Conservation (phyloP, 1,140 invertebrate species). For the Aphelinus certus region DNA sequence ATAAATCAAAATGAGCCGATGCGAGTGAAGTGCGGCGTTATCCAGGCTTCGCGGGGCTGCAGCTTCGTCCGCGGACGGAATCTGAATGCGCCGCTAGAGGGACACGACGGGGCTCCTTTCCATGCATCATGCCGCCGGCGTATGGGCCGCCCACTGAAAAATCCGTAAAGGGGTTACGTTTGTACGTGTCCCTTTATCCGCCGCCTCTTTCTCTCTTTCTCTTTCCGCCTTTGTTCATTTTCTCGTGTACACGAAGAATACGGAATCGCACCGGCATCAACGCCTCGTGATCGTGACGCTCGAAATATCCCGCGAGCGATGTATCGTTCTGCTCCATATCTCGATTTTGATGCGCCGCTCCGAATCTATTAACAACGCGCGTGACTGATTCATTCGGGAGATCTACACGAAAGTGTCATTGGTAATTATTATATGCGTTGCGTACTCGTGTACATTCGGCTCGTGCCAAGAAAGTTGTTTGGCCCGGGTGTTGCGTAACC, state of each 20-base stretch:
- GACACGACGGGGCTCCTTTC: conserved; percentile 22
- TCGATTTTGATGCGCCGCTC: no score
- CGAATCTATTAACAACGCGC: no score
- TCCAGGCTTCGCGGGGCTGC: conserved; percentile 25
- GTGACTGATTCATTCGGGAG: no score
- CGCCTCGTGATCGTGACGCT: no score
- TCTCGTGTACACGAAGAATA: conserved; percentile 9
- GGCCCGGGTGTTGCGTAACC: no score
- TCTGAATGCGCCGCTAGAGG: conserved; percentile 39
- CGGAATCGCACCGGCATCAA: conserved; percentile 2
- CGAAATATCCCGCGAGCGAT: no score
- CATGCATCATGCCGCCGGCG: conserved; percentile 41
- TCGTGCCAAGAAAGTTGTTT: no score
- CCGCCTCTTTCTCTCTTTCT: conserved; percentile 10
- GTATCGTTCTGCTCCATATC: no score
- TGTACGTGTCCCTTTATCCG: conserved; percentile 47
- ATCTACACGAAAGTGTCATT: no score
- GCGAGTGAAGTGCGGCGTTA: conserved; percentile 30
- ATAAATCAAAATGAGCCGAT: conserved; percentile 27
- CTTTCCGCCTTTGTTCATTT: conserved; percentile 12
- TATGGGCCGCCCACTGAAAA: conserved; percentile 37
- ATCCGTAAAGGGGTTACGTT: conserved; percentile 45
- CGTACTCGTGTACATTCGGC: no score
- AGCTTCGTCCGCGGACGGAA: conserved; percentile 19
- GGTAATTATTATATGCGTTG: no score